Conservation (phyloP, 2,113 vertebrate genomes). For the Cryptotis parvus region DNA sequence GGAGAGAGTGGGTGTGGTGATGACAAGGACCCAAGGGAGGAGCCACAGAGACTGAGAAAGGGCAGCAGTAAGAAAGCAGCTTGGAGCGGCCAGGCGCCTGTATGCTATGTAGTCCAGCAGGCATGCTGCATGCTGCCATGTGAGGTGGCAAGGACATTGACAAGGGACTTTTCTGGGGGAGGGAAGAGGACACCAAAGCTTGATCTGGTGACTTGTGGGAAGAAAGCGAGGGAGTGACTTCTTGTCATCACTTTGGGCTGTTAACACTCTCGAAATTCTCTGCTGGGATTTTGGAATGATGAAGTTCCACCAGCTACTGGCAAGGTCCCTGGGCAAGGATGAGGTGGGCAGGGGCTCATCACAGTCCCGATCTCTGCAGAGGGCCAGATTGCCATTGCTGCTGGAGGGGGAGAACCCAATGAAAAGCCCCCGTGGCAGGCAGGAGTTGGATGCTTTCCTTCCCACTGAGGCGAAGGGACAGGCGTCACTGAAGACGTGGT, state of each 20-base stretch:
- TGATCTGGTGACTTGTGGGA: neutral
- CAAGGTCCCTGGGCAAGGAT: neutral
- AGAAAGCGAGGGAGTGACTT: neutral
- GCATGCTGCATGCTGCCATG: accelerated
- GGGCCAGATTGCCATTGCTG: too few species aligned
- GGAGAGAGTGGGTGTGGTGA: neutral
- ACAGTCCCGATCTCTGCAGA: neutral
- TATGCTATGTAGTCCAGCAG: neutral
- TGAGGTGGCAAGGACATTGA: neutral
- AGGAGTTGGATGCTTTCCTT: too few species aligned
- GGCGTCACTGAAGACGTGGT: neutral
- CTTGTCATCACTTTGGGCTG: neutral
- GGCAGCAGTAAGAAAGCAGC: neutral
- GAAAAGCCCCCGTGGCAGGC: too few species aligned
- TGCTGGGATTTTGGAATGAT: neutral
- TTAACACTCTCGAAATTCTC: neutral
- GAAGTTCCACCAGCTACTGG: neutral
- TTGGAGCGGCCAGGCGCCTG: neutral
- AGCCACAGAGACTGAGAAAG: neutral
- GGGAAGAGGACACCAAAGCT: neutral
- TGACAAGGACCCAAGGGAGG: neutral
- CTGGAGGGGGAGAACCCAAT: neutral
- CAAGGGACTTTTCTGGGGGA: neutral
- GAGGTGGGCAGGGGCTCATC: neutral
- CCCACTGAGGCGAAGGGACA: neutral